phyloP scores from a whole-genome alignment of 2,888 invertebrate species.

The Bursaphelenchus okinawaensis region DNA sequence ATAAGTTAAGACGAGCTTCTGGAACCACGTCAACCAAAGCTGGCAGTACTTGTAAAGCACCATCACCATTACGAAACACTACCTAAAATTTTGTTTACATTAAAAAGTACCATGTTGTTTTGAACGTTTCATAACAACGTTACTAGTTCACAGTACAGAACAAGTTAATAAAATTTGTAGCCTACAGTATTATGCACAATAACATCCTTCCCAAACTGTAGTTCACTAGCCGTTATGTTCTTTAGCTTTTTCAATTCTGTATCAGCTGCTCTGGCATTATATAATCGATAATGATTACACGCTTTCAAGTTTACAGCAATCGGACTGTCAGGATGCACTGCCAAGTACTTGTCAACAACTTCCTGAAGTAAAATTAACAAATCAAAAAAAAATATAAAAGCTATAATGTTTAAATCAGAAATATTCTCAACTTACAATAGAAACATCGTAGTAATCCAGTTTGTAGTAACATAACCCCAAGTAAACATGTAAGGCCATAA shows the following conservation, averaged over 20 bases:
- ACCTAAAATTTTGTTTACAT: slow-evolving; percentile 65
- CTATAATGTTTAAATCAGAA: neutral
- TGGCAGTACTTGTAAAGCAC: slow-evolving; percentile 66
- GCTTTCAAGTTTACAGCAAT: slow-evolving; percentile 88
- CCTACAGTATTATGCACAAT: slow-evolving; percentile 78
- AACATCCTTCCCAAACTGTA: slow-evolving; percentile 60
- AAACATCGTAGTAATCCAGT: slow-evolving; percentile 93
- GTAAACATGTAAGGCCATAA: slow-evolving; percentile 89
- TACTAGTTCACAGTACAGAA: slow-evolving; percentile 1
- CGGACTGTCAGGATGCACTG: slow-evolving; percentile 83
- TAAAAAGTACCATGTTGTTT: neutral
- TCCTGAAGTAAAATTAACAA: slow-evolving; percentile 26
- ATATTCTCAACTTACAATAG: slow-evolving; percentile 66
- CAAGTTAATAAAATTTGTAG: neutral
- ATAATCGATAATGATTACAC: slow-evolving; percentile 76
- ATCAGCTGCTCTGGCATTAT: slow-evolving; percentile 89
- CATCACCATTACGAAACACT: slow-evolving; percentile 52
- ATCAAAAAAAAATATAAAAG: neutral
- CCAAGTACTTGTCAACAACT: slow-evolving; percentile 67
- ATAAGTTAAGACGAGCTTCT: slow-evolving; percentile 89
- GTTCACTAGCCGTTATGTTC: slow-evolving; percentile 35
- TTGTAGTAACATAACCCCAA: slow-evolving; percentile 96
- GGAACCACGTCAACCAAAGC: slow-evolving; percentile 87
- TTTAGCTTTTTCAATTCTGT: slow-evolving; percentile 29
- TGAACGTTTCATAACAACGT: no score